Conservation (phyloP, 2,888 invertebrate species). For the Polydesmus complanatus region DNA sequence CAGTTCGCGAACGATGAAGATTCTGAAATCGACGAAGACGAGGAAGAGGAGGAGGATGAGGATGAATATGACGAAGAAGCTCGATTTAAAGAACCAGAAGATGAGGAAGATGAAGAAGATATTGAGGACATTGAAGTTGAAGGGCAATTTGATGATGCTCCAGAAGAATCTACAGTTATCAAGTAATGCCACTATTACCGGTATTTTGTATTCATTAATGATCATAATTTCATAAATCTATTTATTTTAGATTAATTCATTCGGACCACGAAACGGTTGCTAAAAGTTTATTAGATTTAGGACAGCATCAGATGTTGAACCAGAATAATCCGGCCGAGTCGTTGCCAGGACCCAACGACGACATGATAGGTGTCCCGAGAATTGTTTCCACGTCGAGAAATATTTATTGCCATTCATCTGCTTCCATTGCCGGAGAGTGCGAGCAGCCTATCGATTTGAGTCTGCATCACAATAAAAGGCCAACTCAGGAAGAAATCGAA, state of each 20-base stretch:
- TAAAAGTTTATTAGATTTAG: conserved; percentile 60
- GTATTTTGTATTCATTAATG: too few species aligned
- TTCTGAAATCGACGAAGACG: conserved; percentile 24
- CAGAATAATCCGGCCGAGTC: not conserved
- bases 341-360: not conserved
- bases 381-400: not conserved
- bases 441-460: conserved; percentile 15
- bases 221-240: too few species aligned
- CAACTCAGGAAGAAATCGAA: not conserved
- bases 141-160: conserved; percentile 24
- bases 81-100: conserved; percentile 32
- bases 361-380: not conserved
- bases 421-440: not conserved
- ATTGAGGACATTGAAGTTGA: conserved; percentile 28
- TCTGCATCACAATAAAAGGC: conserved; percentile 7
- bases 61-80: conserved; percentile 33
- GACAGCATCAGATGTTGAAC: conserved; percentile 9
- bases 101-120: conserved; percentile 30
- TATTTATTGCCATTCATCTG: not conserved
- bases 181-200: too few species aligned
- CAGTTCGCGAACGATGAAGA: conserved; percentile 23
- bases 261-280: conserved; percentile 65
- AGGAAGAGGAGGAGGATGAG: conserved; percentile 31
- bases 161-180: conserved; percentile 18
- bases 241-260: not conserved